Conservation (phyloP, 2,113 vertebrate species). For the Gallinago jamesoni region DNA sequence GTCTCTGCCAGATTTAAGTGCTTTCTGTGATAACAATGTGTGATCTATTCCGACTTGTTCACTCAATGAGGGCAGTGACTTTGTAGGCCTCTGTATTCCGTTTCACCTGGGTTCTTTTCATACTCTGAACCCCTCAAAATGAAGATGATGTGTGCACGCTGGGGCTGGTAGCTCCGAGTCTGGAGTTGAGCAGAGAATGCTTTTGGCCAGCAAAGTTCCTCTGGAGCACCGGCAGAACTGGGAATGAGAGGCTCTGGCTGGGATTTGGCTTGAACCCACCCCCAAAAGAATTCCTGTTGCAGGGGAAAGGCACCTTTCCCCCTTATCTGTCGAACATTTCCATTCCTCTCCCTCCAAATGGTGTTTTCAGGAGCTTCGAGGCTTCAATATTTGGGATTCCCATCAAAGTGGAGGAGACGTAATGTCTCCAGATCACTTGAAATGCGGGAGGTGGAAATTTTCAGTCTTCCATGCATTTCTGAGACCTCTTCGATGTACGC, state of each 20-base stretch:
- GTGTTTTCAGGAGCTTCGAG: background rate
- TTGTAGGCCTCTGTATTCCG: background rate
- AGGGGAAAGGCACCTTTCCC: fast-evolving
- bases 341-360: background rate
- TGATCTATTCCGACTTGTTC: fast-evolving
- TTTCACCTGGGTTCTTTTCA: background rate
- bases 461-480: background rate
- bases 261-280: background rate
- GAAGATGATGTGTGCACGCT: fast-evolving
- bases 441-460: background rate
- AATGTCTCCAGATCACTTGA: background rate
- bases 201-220: background rate
- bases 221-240: fast-evolving
- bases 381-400: background rate
- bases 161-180: background rate
- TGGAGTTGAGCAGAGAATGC: background rate
- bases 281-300: background rate
- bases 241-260: fast-evolving
- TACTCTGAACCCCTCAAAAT: background rate
- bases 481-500: background rate
- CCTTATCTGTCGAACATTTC: fast-evolving
- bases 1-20: background rate
- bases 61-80: too few relatives aligned
- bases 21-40: background rate
- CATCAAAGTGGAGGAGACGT: fast-evolving